Percentiles rank a stretch among this genome's conserved stretches.
Evolutionary conservation across 2,888 invertebrate species (phyloP).

Genomic region (Tenthredo amoena): DNA sequence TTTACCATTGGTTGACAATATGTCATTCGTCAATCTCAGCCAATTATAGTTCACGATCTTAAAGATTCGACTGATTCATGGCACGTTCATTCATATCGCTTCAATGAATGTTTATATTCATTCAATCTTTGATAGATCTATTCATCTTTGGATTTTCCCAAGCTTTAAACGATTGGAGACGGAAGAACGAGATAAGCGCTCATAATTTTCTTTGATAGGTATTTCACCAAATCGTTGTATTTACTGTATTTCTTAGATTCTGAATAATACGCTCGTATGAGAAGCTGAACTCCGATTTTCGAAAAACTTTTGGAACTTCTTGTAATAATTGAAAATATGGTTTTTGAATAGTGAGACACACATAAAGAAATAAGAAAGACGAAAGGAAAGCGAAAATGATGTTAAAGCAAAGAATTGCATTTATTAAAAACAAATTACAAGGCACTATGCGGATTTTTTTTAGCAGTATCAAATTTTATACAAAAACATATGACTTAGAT

Average conservation of each 20-base stretch:
- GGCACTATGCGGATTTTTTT: slow-evolving; percentile 52
- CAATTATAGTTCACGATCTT: neutral
- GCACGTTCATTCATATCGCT: neutral
- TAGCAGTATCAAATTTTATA: slow-evolving; percentile 50
- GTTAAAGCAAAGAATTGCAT: slow-evolving; percentile 36
- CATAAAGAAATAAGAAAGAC: neutral
- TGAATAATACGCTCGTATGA: too few relatives aligned
- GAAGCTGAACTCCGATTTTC: too few relatives aligned
- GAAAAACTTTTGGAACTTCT: too few relatives aligned
- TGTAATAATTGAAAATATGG: too few relatives aligned
- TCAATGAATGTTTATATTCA: neutral
- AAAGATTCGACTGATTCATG: neutral
- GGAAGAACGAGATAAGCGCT: too few relatives aligned
- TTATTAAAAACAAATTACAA: slow-evolving; percentile 44
- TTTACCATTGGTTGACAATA: neutral
- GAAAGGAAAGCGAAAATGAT: neutral
- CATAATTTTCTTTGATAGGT: neutral
- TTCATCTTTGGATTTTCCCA: too few relatives aligned
- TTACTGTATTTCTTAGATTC: too few relatives aligned
- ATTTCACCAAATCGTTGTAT: neutral
- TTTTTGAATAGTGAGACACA: neutral
- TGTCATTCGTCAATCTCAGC: neutral
- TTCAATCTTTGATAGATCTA: neutral
- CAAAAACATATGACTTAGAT: slow-evolving; percentile 55
- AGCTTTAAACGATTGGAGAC: too few relatives aligned